These are phyloP conservation scores for Lutjanus campechanus DNA, from an alignment of 2,797 vertebrate species.

Conservation along the genomic window DNA sequence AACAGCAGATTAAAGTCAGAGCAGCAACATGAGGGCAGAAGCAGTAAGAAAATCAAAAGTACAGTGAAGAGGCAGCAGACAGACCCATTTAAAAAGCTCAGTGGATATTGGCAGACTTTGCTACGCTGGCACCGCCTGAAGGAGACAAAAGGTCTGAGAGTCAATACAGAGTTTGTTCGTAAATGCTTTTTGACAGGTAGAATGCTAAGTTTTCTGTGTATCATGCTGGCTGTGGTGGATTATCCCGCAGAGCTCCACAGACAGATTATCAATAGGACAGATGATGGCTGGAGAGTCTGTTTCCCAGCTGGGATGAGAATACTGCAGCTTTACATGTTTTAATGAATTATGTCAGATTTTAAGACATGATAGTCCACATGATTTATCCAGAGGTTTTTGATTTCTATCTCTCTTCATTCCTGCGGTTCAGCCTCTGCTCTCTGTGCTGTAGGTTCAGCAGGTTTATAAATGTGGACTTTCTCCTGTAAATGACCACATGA, in stretches of 20 bases:
- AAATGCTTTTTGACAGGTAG: not conserved
- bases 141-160: slow-evolving; percentile 18
- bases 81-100: not conserved
- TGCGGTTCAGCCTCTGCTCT: not conserved
- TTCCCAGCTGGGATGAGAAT: too few relatives aligned
- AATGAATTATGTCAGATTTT: not conserved
- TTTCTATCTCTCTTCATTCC: not conserved
- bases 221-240: not conserved
- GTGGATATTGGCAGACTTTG: slow-evolving; percentile 6
- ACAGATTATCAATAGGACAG: slow-evolving; percentile 17
- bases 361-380: not conserved
- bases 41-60: not conserved
- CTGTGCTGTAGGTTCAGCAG: not conserved
- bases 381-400: not conserved
- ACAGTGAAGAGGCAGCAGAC: slow-evolving; percentile 5
- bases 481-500: slow-evolving; percentile 23
- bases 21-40: not conserved
- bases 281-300: not conserved
- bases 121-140: not conserved
- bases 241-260: slow-evolving; percentile 20
- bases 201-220: not conserved
- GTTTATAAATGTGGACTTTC: slow-evolving; percentile 20
- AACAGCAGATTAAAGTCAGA: not conserved
- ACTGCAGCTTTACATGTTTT: not conserved
- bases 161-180: slow-evolving; percentile 4